Percentiles rank a stretch among this genome's conserved stretches.
These are phyloP conservation scores for Natator depressus DNA, from an alignment of 2,113 vertebrate genomes.

Conservation along the genomic window DNA sequence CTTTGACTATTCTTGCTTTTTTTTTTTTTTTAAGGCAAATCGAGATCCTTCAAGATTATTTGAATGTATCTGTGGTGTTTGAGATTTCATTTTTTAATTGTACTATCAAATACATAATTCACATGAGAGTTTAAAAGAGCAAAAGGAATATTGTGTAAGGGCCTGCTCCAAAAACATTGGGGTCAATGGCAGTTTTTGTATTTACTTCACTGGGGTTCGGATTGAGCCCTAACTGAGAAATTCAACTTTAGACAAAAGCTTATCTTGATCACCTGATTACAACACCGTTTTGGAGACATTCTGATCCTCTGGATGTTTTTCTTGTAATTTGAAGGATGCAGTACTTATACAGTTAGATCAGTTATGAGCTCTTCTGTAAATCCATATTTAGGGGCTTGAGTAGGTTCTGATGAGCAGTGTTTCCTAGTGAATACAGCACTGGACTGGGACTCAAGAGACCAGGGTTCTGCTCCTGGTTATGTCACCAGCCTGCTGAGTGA, in stretches of 20 bases:
- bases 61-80: fast-evolving
- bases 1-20: neutral
- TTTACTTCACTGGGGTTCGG: neutral
- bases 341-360: neutral
- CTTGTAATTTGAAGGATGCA: neutral
- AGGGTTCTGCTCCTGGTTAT: too few relatives aligned
- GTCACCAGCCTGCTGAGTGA: too few relatives aligned
- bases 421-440: neutral
- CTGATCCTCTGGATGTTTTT: neutral
- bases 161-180: neutral
- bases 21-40: neutral
- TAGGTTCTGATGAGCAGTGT: neutral
- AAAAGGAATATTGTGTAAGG: neutral
- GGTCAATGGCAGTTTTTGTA: conserved; percentile 2
- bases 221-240: neutral
- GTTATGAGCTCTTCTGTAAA: neutral
- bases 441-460: neutral
- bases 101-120: neutral
- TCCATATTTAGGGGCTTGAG: neutral
- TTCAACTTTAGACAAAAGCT: neutral
- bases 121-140: neutral
- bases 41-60: neutral
- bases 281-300: neutral
- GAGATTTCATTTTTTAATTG: neutral
- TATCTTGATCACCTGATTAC: neutral